A percentile compares a stretch with the other conserved stretches of the same genome.
Conservation (phyloP, 2,797 vertebrate species). For the Gymnothorax javanicus region DNA sequence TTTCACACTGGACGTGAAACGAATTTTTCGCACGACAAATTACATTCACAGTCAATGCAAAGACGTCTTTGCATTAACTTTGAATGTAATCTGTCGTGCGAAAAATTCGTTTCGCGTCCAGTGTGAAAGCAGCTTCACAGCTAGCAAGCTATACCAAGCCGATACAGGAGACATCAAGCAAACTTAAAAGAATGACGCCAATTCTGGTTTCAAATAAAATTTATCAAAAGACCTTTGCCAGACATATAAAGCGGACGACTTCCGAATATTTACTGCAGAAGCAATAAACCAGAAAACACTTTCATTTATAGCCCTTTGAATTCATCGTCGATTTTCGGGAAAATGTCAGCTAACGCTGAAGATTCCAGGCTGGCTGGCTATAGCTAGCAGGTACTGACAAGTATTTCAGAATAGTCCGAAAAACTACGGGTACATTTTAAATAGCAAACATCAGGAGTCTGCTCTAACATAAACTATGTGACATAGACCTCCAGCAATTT, state of each 20-base stretch:
- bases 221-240: not conserved
- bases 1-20: too few species aligned
- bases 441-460: not conserved
- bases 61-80: too few species aligned
- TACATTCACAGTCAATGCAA: too few species aligned
- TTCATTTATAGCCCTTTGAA: not conserved
- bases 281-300: not conserved
- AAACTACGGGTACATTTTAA: not conserved
- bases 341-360: conserved; percentile 10
- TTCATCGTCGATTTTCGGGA: not conserved
- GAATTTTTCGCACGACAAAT: too few species aligned
- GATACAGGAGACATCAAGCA: too few species aligned
- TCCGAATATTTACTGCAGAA: not conserved
- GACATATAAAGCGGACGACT: not conserved
- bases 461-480: not conserved
- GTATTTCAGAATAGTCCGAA: not conserved
- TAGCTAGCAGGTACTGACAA: conserved; percentile 53
- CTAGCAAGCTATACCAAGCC: too few species aligned
- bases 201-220: not conserved
- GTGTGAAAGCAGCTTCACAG: too few species aligned
- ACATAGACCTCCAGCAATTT: not conserved
- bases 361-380: not conserved
- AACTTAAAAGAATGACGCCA: not conserved
- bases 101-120: too few species aligned
- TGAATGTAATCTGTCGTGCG: too few species aligned